Percentiles rank a stretch among this genome's conserved stretches.
These are phyloP conservation scores for Drosophila hydei DNA, from an alignment of 1,140 invertebrate species.

Conservation along the genomic window DNA sequence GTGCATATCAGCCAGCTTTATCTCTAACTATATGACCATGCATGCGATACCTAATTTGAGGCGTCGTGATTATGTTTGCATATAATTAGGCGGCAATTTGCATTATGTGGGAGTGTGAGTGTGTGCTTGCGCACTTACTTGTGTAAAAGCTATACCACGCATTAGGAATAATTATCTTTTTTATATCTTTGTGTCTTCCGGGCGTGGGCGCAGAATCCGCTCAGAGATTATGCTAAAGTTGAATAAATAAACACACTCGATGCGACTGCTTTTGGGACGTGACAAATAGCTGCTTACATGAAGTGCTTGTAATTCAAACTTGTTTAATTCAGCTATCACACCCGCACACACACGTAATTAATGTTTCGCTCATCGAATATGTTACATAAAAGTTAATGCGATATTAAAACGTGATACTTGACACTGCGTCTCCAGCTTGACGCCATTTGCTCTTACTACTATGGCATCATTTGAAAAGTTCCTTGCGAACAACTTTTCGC, in stretches of 20 bases:
- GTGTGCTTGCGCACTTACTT: conserved; percentile 4
- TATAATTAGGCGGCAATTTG: conserved; percentile 15
- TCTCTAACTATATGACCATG: conserved; percentile 38
- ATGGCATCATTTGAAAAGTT: conserved; percentile 60
- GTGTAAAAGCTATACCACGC: not conserved
- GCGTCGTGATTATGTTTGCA: conserved; percentile 40
- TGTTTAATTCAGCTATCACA: conserved; percentile 12
- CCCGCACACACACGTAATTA: conserved; percentile 35
- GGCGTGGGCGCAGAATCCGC: not conserved
- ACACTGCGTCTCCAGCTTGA: not conserved
- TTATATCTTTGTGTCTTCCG: not conserved
- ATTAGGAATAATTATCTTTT: conserved; percentile 21
- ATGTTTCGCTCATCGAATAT: conserved; percentile 54
- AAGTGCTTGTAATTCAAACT: not conserved
- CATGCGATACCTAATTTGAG: conserved; percentile 17
- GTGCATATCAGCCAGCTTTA: not conserved
- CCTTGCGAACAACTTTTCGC: conserved; percentile 41
- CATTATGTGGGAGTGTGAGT: not conserved
- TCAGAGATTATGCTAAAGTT: conserved; percentile 1
- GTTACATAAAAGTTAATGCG: conserved; percentile 66
- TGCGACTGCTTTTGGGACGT: conserved; percentile 1
- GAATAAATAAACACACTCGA: conserved; percentile 3
- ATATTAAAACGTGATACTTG: conserved; percentile 69
- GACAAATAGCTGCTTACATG: not conserved
- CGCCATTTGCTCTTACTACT: conserved; percentile 11